Conservation (phyloP, 2,113 vertebrate species). For the Acrocephalus kingi region DNA sequence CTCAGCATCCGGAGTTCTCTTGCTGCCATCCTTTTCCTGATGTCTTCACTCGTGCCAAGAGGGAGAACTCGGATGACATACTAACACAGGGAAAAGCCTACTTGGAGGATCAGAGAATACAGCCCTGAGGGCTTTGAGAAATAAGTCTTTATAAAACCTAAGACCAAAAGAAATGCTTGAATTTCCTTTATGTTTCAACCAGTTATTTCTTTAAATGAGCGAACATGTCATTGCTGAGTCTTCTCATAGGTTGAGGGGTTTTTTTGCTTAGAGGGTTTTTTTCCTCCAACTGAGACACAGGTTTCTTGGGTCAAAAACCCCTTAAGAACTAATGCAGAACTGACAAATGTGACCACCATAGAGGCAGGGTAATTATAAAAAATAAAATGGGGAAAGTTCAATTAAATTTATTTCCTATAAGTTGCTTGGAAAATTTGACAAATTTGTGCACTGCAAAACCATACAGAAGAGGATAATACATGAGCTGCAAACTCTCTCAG, state of each 20-base stretch:
- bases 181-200: slow-evolving; percentile 42
- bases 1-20: not conserved
- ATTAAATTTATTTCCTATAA: not conserved
- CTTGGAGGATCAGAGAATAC: not conserved
- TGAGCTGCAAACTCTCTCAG: not conserved
- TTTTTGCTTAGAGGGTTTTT: not conserved
- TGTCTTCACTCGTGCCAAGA: not conserved
- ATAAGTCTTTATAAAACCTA: not conserved
- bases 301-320: not conserved
- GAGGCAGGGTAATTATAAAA: not conserved
- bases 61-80: not conserved
- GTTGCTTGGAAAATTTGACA: not conserved
- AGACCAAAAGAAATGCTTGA: not conserved
- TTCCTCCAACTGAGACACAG: not conserved
- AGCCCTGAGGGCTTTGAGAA: not conserved
- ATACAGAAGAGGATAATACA: not conserved
- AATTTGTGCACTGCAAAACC: not conserved
- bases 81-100: not conserved
- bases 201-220: not conserved
- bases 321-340: not conserved
- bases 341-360: not conserved
- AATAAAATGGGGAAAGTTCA: not conserved
- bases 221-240: not conserved
- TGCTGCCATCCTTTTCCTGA: not conserved
- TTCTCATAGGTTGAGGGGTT: not conserved